Evolutionary conservation across 2,797 vertebrate genomes (phyloP).

Genomic region (Limnodromus scolopaceus): DNA sequence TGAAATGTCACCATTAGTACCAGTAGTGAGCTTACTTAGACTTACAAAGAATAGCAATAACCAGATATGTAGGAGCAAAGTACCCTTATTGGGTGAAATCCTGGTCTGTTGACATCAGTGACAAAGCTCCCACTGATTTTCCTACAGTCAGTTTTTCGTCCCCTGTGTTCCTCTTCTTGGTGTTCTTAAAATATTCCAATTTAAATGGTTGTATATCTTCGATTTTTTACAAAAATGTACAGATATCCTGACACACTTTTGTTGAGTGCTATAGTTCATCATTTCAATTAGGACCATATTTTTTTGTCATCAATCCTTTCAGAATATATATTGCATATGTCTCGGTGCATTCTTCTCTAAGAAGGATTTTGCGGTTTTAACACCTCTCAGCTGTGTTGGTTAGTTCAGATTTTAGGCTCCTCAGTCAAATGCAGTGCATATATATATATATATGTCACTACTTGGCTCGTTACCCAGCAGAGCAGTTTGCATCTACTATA

Average conservation of each 20-base stretch:
- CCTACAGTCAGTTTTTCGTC: background rate
- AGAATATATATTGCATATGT: background rate
- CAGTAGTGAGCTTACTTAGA: background rate
- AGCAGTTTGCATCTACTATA: background rate
- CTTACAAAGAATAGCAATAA: background rate
- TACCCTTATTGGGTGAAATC: background rate
- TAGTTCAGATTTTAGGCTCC: constrained; percentile 44
- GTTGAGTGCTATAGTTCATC: background rate
- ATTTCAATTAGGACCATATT: background rate
- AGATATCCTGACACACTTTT: background rate
- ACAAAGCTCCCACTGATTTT: background rate
- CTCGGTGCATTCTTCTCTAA: background rate
- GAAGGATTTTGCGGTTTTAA: background rate
- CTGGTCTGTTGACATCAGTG: background rate
- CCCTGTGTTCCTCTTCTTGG: background rate
- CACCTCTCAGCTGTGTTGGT: background rate
- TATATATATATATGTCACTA: background rate
- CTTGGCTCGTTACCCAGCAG: background rate
- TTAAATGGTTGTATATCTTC: background rate
- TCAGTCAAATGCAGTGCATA: constrained; percentile 29
- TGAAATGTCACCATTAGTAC: background rate
- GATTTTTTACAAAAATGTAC: background rate
- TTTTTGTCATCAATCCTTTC: background rate
- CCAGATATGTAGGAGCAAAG: background rate
- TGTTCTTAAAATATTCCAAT: background rate